Evolutionary conservation across 2,888 invertebrate species (phyloP), one percentile per base, ranked within the genome.

Genomic region (Drosophila helvetica): DNA sequence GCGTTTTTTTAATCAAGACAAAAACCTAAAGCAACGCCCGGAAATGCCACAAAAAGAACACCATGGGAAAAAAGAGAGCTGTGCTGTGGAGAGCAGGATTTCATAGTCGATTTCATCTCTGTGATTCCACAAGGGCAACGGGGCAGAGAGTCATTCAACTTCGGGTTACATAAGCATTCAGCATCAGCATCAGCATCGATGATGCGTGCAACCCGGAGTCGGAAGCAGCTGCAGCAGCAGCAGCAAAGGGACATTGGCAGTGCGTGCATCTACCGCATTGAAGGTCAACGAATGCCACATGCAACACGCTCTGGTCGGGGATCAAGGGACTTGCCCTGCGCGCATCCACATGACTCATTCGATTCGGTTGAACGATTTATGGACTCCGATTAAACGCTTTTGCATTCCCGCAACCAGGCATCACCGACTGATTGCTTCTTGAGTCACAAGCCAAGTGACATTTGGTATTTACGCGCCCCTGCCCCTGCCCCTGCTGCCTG

Each of bases 91-190:
- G 77, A 74, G 66, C 54, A 60, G 70, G 63, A 69, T 61, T 73
- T 63, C 48, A 62, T 59, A 65, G 65, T 65, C 79, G 75, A 84
- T 85, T 84, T 82, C 76, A 72, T 63, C 77, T 59, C 38, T 61
- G 43, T 10, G 53, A 51, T 63, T 53, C 52, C 73, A 60, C 68
- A 74, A 68, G 74, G 84, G 64, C 59, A 72, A 45, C 58, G 61
- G 62, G 61, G 65, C 48, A 61, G 52, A 7, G 38, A 77, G 83
- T 84, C 87, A 85, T 85, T 84, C 86, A 84, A 87, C 83, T 82
- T 73, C 45, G 54, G 54, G 63, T 84, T 82, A 76, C 82, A 82
- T 74, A 87, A 84, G 80, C 78, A 72, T 79, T 70, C 38, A 38
- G n/a, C 38, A 38, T 38, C 30, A 30, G 30, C 30, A 25, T 30